These are phyloP conservation scores for Eira barbara DNA, from an alignment of 2,113 vertebrate species.

Conservation along the genomic window DNA sequence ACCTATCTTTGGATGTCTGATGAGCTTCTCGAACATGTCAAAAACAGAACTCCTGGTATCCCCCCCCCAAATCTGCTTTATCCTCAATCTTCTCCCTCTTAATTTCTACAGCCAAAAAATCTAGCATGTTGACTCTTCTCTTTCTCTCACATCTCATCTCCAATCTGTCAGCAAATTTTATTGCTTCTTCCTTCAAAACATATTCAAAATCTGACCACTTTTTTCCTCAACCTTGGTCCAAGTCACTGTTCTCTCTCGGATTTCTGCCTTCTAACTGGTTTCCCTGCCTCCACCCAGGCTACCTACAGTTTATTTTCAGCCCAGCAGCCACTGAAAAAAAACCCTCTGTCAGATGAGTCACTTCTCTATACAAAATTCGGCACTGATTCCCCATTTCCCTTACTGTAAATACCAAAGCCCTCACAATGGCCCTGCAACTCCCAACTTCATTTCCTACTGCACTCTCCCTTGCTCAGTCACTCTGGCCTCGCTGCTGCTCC, in stretches of 20 bases:
- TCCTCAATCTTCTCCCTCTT: background rate
- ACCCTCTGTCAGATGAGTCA: background rate
- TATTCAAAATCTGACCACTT: background rate
- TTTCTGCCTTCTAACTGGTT: background rate
- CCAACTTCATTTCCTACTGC: background rate
- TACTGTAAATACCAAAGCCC: background rate
- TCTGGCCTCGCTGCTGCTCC: background rate
- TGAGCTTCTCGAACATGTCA: background rate
- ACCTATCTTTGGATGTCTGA: background rate
- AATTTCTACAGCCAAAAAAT: background rate
- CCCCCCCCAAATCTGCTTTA: background rate
- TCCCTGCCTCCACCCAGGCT: background rate
- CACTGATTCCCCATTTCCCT: background rate
- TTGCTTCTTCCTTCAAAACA: background rate
- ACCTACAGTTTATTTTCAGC: slow-evolving; percentile 20
- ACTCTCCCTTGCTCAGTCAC: background rate
- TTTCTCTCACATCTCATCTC: background rate
- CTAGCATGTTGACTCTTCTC: background rate
- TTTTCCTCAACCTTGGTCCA: background rate
- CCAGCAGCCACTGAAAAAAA: background rate
- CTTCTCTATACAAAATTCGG: background rate
- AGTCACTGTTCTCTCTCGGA: background rate
- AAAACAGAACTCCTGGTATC: slow-evolving; percentile 4
- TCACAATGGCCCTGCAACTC: background rate
- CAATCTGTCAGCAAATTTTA: background rate